Evolutionary conservation across 2,113 vertebrate species (phyloP), one percentile per base, ranked within the genome.

Genomic region (Neofelis nebulosa): DNA sequence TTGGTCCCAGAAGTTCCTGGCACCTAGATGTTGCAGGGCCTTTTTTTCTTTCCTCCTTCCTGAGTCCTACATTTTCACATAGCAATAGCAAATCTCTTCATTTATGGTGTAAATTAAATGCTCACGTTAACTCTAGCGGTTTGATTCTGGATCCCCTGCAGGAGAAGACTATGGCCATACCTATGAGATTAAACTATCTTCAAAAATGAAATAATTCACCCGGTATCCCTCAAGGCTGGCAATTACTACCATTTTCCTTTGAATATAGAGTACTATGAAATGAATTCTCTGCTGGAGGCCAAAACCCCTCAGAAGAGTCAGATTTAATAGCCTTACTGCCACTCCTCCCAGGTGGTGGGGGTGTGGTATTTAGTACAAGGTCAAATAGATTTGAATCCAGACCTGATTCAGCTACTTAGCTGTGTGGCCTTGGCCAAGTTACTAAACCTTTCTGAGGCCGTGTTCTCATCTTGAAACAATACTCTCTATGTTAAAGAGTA

Each of bases 121-220:
- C 66, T 95, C 29, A 12, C 23, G 19, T 68, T 55, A 68, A 71
- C 21, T 29, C 73, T 9, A 69, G 61, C 63, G 38, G 55, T 71
- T 65, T 82, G 52, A 96, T 11, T 12, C 36, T 87, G 68, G 78
- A n/a, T 76, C 50, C 5, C 14, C 52, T 27, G 5, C 71, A 89
- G 16, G 33, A 82, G 71, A 74, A 69, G 21, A 38, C 76, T 23
- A 21, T 2, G 48, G 19, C 27, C 50, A 41, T 16, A 27, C 15
- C 21, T 15, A 0, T 25, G 52, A 74, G 76, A 92, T 33, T 48
- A n/a, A 84, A 52, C 29, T 29, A 25, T 23, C 36, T 41, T 96
- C 61, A 91, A 38, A 50, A 89, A 94, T 25, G 79, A 92, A 96
- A 68, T 79, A 69, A 93, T 83, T 36, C 48, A 89, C 12, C 11